Conservation (phyloP, 1,140 invertebrate species). For the Thaumetopoea pityocampa region DNA sequence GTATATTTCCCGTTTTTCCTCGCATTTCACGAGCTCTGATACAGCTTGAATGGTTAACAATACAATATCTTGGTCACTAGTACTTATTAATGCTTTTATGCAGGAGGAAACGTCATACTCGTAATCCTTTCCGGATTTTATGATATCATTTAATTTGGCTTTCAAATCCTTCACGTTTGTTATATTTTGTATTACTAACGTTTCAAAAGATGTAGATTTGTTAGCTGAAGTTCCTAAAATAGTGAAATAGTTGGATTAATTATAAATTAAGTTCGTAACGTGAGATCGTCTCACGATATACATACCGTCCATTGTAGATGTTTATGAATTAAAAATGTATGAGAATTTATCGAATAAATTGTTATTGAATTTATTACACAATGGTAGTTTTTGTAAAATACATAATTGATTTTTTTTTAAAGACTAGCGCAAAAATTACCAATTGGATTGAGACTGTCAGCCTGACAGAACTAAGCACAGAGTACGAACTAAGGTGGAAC, state of each 20-base stretch:
- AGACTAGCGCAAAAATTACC: slow-evolving; percentile 10
- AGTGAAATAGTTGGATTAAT: slow-evolving; percentile 14
- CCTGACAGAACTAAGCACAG: too few relatives aligned
- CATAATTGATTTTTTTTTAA: slow-evolving; percentile 12
- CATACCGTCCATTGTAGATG: slow-evolving; percentile 27
- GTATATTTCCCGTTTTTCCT: slow-evolving; percentile 80
- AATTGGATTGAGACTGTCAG: slow-evolving; percentile 11
- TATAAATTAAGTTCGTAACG: slow-evolving; percentile 6
- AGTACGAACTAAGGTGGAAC: too few relatives aligned
- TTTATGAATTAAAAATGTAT: neutral
- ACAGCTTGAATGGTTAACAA: slow-evolving; percentile 78
- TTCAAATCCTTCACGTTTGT: slow-evolving; percentile 51
- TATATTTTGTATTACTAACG: slow-evolving; percentile 52
- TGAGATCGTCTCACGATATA: slow-evolving; percentile 8
- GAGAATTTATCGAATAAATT: neutral
- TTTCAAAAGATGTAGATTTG: slow-evolving; percentile 58
- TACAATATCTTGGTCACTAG: slow-evolving; percentile 47
- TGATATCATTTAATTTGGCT: slow-evolving; percentile 59
- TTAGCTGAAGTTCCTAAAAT: slow-evolving; percentile 46
- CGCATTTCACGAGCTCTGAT: slow-evolving; percentile 84
- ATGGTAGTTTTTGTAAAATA: neutral
- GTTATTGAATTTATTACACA: slow-evolving; percentile 6
- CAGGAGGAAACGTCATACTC: slow-evolving; percentile 58
- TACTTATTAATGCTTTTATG: slow-evolving; percentile 50
- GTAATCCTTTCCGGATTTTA: slow-evolving; percentile 49